phyloP scores from a whole-genome alignment of 2,888 invertebrate genomes.

The Mycogona germanica region DNA sequence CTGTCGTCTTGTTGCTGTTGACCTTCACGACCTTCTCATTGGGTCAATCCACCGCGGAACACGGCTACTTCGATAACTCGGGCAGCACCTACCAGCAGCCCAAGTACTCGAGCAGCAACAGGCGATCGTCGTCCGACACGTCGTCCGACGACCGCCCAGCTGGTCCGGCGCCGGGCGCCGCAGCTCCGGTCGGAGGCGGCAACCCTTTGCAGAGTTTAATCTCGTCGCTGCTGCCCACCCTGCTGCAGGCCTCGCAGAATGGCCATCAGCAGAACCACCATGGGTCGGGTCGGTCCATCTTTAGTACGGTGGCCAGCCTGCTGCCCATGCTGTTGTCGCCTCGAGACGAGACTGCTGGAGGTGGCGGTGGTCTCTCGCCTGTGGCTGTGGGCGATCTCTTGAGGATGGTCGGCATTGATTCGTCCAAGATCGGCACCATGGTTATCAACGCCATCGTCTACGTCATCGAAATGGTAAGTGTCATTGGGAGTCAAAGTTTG shows the following conservation, averaged over 20 bases:
- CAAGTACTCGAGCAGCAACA: too few species aligned
- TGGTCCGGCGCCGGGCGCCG: too few species aligned
- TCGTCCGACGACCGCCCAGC: too few species aligned
- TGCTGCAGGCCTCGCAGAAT: background rate
- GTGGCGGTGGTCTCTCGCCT: background rate
- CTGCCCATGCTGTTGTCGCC: slow-evolving; percentile 10
- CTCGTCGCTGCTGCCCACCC: background rate
- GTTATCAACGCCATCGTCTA: slow-evolving; percentile 71
- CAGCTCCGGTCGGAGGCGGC: too few species aligned
- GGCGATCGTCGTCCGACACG: too few species aligned
- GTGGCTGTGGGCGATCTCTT: slow-evolving; percentile 22
- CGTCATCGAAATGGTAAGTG: slow-evolving; percentile 65
- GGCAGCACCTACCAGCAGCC: too few species aligned
- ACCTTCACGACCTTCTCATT: too few species aligned
- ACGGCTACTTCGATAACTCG: too few species aligned
- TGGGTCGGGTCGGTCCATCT: slow-evolving; percentile 6
- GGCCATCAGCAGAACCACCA: background rate
- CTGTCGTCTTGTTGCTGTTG: too few species aligned
- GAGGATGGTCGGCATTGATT: slow-evolving; percentile 57
- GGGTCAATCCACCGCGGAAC: too few species aligned
- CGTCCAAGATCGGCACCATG: slow-evolving; percentile 62
- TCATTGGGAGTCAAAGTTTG: background rate
- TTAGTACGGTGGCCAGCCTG: slow-evolving; percentile 4
- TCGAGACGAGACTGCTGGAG: background rate
- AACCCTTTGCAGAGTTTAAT: too few species aligned